Evolutionary conservation across 2,888 invertebrate genomes (phyloP).

Genomic region (Callinectes sapidus): DNA sequence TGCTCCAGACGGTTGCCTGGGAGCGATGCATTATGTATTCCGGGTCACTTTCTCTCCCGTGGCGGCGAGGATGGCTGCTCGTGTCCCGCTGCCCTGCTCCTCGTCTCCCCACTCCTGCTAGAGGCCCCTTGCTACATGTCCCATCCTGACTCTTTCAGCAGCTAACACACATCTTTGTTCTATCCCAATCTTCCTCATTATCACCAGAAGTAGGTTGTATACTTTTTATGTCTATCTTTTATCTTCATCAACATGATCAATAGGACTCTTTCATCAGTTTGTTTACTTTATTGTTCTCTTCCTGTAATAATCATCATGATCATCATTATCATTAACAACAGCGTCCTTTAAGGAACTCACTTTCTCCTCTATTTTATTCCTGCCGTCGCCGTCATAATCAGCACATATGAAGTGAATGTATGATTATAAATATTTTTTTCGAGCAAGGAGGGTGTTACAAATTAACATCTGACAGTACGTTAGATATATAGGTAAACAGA

Average conservation of each 20-base stretch:
- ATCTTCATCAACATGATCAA: background rate
- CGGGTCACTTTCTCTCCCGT: constrained; percentile 16
- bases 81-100: background rate
- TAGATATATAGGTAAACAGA: background rate
- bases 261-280: too few relatives aligned
- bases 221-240: background rate
- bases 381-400: background rate
- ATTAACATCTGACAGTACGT: background rate
- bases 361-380: background rate
- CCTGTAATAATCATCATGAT: too few relatives aligned
- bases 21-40: constrained; percentile 25
- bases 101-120: background rate
- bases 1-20: constrained; percentile 11
- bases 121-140: background rate
- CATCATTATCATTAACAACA: too few relatives aligned
- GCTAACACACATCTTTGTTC: background rate
- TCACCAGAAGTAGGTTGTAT: background rate
- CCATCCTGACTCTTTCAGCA: background rate
- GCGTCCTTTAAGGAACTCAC: background rate
- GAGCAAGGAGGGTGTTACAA: background rate
- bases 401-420: background rate
- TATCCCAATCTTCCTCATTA: background rate
- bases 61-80: background rate
- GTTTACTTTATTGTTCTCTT: too few relatives aligned
- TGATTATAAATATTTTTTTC: background rate